Conservation (phyloP, 2,888 invertebrate species). For the Penaeus monodon region DNA sequence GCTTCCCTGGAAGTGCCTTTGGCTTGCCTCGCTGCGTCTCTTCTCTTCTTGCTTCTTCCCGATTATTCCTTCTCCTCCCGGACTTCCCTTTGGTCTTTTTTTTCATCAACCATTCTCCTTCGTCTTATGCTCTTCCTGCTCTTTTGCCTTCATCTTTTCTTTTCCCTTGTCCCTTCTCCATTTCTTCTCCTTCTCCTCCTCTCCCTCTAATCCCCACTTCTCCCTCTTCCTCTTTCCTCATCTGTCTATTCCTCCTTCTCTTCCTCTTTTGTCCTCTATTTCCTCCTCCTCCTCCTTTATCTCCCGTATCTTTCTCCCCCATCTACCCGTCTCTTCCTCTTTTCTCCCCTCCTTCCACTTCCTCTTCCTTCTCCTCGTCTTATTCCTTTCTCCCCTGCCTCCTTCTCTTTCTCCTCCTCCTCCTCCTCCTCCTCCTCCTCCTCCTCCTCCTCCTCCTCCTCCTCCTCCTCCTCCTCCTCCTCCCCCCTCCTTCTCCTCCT, state of each 20-base stretch:
- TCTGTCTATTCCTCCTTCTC: not conserved
- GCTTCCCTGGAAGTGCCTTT: not conserved
- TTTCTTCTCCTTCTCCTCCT: not conserved
- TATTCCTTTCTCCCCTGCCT: not conserved
- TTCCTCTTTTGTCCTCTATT: not conserved
- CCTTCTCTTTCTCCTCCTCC: not conserved
- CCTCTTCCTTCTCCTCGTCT: too few relatives aligned
- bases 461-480: not conserved
- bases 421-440: not conserved
- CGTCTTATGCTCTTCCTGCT: not conserved
- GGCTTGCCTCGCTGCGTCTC: not conserved
- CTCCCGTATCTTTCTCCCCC: not conserved
- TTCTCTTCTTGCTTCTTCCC: not conserved
- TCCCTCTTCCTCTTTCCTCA: not conserved
- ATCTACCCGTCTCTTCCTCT: not conserved
- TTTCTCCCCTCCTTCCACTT: not conserved
- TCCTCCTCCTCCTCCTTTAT: not conserved
- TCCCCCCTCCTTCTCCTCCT: not conserved
- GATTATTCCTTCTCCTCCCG: not conserved
- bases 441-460: not conserved
- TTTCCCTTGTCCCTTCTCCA: not conserved
- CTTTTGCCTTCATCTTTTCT: not conserved
- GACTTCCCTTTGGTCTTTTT: not conserved
- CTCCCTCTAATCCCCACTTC: not conserved
- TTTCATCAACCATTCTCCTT: too few relatives aligned